A percentile compares a stretch with the other conserved stretches of the same genome.
Evolutionary conservation across 2,888 invertebrate species (phyloP).

Genomic region (Deladenus siricidicola): DNA sequence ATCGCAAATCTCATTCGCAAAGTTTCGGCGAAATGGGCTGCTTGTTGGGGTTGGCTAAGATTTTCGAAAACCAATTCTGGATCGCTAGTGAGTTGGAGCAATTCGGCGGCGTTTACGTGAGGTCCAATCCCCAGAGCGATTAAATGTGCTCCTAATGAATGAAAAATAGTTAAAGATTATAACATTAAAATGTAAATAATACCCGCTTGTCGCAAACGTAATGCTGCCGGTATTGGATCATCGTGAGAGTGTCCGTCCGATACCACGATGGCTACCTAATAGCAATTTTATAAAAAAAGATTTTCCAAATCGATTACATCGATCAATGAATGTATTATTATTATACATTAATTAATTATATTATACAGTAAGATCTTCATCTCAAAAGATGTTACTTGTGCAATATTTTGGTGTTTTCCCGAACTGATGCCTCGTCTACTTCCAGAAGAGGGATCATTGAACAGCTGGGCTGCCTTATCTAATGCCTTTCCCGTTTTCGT

Average conservation of each 20-base stretch:
- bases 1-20: constrained; percentile 24
- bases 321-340: too few relatives aligned
- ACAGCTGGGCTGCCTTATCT: constrained; percentile 29
- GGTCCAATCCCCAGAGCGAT: constrained; percentile 37
- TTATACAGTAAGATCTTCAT: too few relatives aligned
- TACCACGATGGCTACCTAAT: constrained; percentile 33
- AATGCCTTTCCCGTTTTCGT: constrained; percentile 39
- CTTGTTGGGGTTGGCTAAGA: constrained; percentile 20
- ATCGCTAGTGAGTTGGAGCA: constrained; percentile 29
- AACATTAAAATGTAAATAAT: too few relatives aligned
- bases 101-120: constrained; percentile 33
- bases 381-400: constrained; percentile 1
- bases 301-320: background rate
- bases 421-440: constrained; percentile 1
- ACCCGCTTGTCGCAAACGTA: constrained; percentile 18
- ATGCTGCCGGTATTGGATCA: constrained; percentile 31
- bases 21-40: constrained; percentile 23
- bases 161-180: background rate
- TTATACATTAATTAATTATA: too few relatives aligned
- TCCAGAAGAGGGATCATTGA: constrained; percentile 21
- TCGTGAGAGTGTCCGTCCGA: constrained; percentile 34
- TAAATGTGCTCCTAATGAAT: constrained; percentile 21
- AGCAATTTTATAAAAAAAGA: background rate
- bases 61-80: constrained; percentile 28
- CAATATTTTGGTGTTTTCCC: constrained; percentile 1